Base-by-base conservation (phyloP, 2,888 invertebrate species). In the Pheosia gnoma region DNA sequence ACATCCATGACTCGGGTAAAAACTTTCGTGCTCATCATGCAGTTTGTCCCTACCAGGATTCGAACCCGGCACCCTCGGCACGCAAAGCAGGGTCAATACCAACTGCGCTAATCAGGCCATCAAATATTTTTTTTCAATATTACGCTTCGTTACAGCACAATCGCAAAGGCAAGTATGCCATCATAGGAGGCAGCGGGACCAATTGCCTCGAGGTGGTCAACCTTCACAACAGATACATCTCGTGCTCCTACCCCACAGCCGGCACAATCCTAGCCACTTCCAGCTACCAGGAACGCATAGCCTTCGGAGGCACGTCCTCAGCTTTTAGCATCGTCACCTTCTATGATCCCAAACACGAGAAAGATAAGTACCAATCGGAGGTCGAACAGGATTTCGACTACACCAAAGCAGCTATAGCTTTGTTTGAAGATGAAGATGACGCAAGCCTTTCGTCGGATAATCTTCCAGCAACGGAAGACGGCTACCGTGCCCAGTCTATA, bases 171-270 rank as follows among this genome's bases (percentile, higher is more conserved):
- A 93, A 93, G 67, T 94, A 93, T 71, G 91, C 79, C 0, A 84
- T 94, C 54, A 84, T 92, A 13, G 94, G 93, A 4, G 94, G 94
- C 55, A 93, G 93, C 51, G 94, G 94, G 1, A 93, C 93, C 3
- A 87, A 84, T 45, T 89, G 91, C 67, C 80, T 94, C 0, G 94
- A 94, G 71, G 86, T 93, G 4, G 86, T 94, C 58, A 93, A 94
- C 67, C 83, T 94, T 0, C 91, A 93, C 77, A 91, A 94, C 68
- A 80, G 93, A 5, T 91, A 91, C 68, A 91, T 93, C 56, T 70
- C 84, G 8, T 93, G 92, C 61, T 91, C 91, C 0, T 93, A 92
- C 56, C 93, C 91, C 0, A 82, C 86, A 0, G 60, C 80, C 0
- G 93, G 93, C 1, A 71, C 85, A 0, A 74, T 94, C 3, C 68